A percentile compares a stretch with the other conserved stretches of the same genome.
Conservation (phyloP, 2,888 invertebrate species). For the Conops quadrifasciatus region DNA sequence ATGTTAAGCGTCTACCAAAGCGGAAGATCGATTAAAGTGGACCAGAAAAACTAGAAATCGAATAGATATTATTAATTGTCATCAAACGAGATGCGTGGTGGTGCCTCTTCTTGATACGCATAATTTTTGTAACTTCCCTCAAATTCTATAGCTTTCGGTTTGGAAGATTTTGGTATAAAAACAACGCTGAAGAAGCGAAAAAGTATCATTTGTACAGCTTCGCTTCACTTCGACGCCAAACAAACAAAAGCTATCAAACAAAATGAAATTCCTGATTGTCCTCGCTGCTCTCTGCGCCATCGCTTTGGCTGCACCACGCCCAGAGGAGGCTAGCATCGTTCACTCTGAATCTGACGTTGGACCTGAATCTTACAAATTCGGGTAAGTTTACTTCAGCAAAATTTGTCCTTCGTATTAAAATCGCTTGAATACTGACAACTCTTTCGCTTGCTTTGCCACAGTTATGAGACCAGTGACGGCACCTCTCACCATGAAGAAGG, state of each 20-base stretch:
- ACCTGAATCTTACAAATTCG: slow-evolving; percentile 68
- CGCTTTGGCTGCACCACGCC: slow-evolving; percentile 51
- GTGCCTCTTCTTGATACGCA: background rate
- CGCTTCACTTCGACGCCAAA: background rate
- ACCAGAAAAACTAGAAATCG: background rate
- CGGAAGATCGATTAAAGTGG: background rate
- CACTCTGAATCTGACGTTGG: slow-evolving; percentile 68
- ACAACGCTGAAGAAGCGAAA: background rate
- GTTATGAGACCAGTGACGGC: slow-evolving; percentile 67
- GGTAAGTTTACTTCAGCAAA: slow-evolving; percentile 56
- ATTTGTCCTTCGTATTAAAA: too few relatives aligned
- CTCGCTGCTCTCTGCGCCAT: slow-evolving; percentile 59
- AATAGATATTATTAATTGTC: background rate
- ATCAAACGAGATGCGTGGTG: background rate
- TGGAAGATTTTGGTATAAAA: slow-evolving; percentile 18
- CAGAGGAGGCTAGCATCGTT: slow-evolving; percentile 66
- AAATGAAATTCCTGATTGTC: slow-evolving; percentile 36
- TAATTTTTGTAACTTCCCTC: background rate
- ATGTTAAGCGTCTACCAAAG: background rate
- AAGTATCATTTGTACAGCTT: slow-evolving; percentile 16
- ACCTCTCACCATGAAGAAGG: slow-evolving; percentile 67
- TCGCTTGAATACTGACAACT: background rate
- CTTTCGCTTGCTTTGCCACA: background rate
- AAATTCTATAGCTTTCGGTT: background rate
- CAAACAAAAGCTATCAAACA: slow-evolving; percentile 6